Conservation (phyloP, 2,888 invertebrate genomes). For the Capitulum mitella region DNA sequence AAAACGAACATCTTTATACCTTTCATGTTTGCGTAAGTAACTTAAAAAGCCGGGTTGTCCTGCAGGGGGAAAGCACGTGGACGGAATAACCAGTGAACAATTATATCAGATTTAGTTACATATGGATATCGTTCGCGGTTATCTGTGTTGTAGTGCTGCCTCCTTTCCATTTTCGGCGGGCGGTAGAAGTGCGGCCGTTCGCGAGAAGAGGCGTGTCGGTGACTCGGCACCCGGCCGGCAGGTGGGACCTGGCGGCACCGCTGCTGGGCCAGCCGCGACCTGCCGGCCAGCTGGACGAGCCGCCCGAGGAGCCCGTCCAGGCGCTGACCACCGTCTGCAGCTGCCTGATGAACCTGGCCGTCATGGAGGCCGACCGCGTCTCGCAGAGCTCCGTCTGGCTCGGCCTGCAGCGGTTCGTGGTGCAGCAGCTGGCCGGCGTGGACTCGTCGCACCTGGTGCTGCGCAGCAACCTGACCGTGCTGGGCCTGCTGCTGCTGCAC, state of each 20-base stretch:
- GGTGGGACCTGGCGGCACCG: neutral
- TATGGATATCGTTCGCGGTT: too few species aligned
- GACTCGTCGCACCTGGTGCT: conserved; percentile 56
- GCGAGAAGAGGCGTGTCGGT: too few species aligned
- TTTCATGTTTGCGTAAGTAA: too few species aligned
- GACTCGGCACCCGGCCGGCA: too few species aligned
- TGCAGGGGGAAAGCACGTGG: too few species aligned
- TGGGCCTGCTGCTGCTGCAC: conserved; percentile 72
- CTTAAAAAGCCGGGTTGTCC: too few species aligned
- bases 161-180: too few species aligned
- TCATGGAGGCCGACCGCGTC: conserved; percentile 74
- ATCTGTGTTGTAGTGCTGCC: too few species aligned
- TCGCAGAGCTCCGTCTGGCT: conserved; percentile 69
- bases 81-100: too few species aligned
- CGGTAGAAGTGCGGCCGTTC: too few species aligned
- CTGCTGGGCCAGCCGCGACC: conserved; percentile 25
- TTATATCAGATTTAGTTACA: too few species aligned
- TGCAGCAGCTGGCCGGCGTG: conserved; percentile 33
- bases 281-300: conserved; percentile 29
- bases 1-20: too few species aligned
- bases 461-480: conserved; percentile 73
- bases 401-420: conserved; percentile 69
- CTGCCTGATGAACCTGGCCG: conserved; percentile 85
- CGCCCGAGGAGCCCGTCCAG: conserved; percentile 56
- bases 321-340: conserved; percentile 84